Base-by-base conservation (phyloP, 2,797 vertebrate genomes). In the Pelobates cultripes region DNA sequence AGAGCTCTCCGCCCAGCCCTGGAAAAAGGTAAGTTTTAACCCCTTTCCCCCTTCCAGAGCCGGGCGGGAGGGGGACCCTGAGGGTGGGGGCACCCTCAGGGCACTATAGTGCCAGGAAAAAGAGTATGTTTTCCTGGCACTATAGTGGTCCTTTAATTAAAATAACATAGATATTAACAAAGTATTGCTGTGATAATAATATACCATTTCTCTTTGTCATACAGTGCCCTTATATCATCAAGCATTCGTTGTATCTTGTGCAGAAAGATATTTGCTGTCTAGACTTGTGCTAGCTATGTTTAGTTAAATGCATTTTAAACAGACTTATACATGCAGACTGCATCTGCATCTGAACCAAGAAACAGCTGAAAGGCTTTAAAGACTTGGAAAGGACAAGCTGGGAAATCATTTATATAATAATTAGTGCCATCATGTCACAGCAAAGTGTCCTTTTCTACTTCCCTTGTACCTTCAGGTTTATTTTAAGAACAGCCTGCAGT, bases 361-460 rank as follows among this genome's bases (percentile, higher is more conserved):
- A 66, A 57, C n/a, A 76, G 74, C 74, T 64, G 57, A 75, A 64
- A 75, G 57, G 73, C 73, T 44, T 75, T 53, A 63, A 4, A 75
- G 43, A 28, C 42, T 28, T 63, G 57, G 41, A 75, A 71, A 75
- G 42, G 55, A 44, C 57, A 51, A 63, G 73, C 28, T 4, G 57
- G 44, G 73, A 17, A 74, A 74, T 60, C 55, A 74, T 74, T 57
- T n/a, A 42, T 57, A 74, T 43, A 74, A 61, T 75, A 75, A 75
- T 75, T 75, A 63, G 57, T 64, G 73, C 55, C 57, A 45, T 64
- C 14, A 45, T 75, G 73, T 43, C 43, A 43, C 67, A 69, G 43
- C 43, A 15, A 69, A 43, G 43, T 43, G 41, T 43, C 4, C 67
- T 71, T 70, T 78, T 63, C 12, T 78, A 71, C 43, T 63, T 70